phyloP scores from a whole-genome alignment of 2,797 vertebrate species.

The Miichthys miiuy region DNA sequence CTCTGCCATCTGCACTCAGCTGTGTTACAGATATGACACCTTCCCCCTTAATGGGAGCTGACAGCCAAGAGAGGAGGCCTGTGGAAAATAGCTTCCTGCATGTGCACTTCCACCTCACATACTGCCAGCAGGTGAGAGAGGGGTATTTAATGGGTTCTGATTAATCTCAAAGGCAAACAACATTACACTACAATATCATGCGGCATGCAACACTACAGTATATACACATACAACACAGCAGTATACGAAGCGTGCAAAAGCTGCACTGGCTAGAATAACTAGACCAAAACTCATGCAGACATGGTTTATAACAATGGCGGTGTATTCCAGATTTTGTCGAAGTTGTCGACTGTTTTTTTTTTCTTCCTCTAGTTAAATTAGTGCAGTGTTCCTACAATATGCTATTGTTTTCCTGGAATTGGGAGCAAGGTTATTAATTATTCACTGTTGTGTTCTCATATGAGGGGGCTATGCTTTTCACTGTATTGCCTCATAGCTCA shows the following conservation, averaged over 20 bases:
- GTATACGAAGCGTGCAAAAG: conserved; percentile 1
- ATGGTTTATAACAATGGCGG: conserved; percentile 73
- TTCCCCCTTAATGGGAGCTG: conserved; percentile 99
- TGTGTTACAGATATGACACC: conserved; percentile 99
- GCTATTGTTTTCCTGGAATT: conserved; percentile 88
- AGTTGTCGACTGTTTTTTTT: conserved; percentile 82
- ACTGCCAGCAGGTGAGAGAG: conserved; percentile 98
- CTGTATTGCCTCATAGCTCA: conserved; percentile 86
- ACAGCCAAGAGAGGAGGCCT: conserved; percentile 98
- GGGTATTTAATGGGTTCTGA: conserved; percentile 92
- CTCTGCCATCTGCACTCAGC: conserved; percentile 99
- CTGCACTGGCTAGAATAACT: conserved; percentile 17
- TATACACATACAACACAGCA: not conserved
- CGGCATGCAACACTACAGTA: conserved; percentile 41
- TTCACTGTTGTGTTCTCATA: conserved; percentile 87
- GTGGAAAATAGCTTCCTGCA: conserved; percentile 99
- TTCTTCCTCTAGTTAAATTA: conserved; percentile 79
- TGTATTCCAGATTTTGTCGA: conserved; percentile 82
- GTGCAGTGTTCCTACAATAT: conserved; percentile 84
- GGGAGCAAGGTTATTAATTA: conserved; percentile 88
- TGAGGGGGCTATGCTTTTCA: conserved; percentile 86
- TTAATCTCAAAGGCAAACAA: conserved; percentile 87
- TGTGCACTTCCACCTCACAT: conserved; percentile 98
- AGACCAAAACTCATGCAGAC: conserved; percentile 48
- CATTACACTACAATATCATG: conserved; percentile 85